These are phyloP conservation scores for Spinus pinus DNA, from an alignment of 2,797 vertebrate genomes.

Conservation along the genomic window DNA sequence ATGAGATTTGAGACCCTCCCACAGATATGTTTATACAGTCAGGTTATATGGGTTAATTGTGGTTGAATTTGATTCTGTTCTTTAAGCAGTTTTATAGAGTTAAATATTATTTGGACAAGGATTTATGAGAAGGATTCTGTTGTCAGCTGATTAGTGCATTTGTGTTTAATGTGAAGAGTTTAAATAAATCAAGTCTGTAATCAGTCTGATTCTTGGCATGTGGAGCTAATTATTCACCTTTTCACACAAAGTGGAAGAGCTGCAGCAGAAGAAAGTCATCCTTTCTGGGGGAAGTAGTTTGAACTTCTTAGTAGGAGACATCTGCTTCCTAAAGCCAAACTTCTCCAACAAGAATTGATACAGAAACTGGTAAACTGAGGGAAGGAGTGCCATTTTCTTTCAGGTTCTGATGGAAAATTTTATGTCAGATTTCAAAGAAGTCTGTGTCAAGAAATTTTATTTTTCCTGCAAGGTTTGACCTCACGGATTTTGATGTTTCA, in stretches of 20 bases:
- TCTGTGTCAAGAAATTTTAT: neutral
- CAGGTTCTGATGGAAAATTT: neutral
- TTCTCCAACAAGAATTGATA: neutral
- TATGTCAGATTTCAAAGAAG: neutral
- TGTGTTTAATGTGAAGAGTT: neutral
- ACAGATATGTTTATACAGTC: neutral
- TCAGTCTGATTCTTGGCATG: neutral
- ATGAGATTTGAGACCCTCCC: neutral
- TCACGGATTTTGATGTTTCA: neutral
- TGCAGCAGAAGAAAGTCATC: neutral
- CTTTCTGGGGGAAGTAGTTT: neutral
- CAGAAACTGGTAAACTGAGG: neutral
- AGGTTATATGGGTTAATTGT: neutral
- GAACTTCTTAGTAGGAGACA: neutral
- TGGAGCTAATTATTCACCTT: neutral
- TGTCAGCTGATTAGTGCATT: neutral
- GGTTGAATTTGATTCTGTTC: neutral
- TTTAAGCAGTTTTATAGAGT: neutral
- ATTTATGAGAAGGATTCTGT: neutral
- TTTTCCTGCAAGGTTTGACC: neutral
- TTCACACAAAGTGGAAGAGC: neutral
- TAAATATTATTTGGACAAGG: neutral
- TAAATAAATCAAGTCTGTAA: neutral
- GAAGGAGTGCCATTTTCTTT: neutral
- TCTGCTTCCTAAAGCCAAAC: neutral